Evolutionary conservation across 2,113 vertebrate species (phyloP), one percentile per base, ranked within the genome.

Genomic region (Boulengerochromis microlepis): DNA sequence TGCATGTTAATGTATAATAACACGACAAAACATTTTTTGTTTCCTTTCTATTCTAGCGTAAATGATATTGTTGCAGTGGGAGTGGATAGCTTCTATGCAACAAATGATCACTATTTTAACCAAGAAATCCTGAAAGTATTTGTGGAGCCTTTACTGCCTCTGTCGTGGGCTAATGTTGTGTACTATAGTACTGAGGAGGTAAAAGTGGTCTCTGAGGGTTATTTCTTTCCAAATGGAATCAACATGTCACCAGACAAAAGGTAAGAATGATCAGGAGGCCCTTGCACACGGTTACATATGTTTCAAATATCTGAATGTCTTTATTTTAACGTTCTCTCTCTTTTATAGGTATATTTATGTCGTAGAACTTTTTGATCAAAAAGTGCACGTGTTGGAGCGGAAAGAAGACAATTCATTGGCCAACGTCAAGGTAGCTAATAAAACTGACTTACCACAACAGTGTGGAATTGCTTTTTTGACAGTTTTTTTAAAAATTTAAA

Each of bases 31-130:
- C 4, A 18, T 8, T 16, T 26, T 12, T 10, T 54, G 9, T 53
- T 83, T 56, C 47, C 10, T 71, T 33, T 88, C 95, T 52, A 5
- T 31, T 87, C 8, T 88, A 99, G 98, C 80, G 94, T 98, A 80
- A 99, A 99, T 88, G 97, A 99, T 86, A 88, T 99, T 54, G 95
- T 98, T 35, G 98, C 97, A 33, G n/a, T 98, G 4, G 97, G 97
- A 82, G 94, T 95, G 19, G 97, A 99, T 4, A 96, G 96, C 85
- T 99, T 99, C 94, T 99, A 98, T 87, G 98, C 97, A 86, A 98
- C 98, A 80, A 99, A 98, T 56, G 98, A 99, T 84, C 96, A 95
- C 91, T 99, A 98, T 94, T 98, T 97, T 88, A 80, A 19, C 0
- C 86, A 93, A 31, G 18, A 54, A 6, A 5, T 89, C 85, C 42